A percentile compares a stretch with the other conserved stretches of the same genome.
These are phyloP conservation scores for Drosophila mayaguana DNA, from an alignment of 2,888 invertebrate genomes.

Conservation along the genomic window DNA sequence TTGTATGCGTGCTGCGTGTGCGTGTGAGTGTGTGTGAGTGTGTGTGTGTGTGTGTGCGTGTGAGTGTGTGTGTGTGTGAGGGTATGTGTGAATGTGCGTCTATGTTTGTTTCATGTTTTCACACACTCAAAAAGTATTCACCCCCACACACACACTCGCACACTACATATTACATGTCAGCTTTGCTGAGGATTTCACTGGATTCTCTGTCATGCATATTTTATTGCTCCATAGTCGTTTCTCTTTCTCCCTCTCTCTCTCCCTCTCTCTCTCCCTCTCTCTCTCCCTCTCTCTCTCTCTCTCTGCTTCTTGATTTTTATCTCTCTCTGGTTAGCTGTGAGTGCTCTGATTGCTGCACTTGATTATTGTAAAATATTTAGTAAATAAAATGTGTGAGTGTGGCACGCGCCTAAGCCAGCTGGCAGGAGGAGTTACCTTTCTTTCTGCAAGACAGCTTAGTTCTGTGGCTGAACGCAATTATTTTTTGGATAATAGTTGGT, in stretches of 20 bases:
- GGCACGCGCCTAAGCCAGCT: neutral
- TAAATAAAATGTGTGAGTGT: constrained; percentile 22
- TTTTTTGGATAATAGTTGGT: neutral
- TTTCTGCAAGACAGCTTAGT: too few relatives aligned
- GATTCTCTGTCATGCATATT: constrained; percentile 52
- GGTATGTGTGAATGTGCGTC: constrained; percentile 10
- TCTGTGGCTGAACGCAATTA: neutral
- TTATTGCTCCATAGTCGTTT: constrained; percentile 33
- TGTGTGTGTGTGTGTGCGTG: constrained; percentile 11
- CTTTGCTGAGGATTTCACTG: constrained; percentile 56
- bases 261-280: constrained; percentile 3
- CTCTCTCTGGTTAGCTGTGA: constrained; percentile 10
- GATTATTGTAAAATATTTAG: constrained; percentile 59
- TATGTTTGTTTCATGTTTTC: constrained; percentile 31
- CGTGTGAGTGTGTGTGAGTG: constrained; percentile 2
- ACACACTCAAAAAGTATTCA: constrained; percentile 25
- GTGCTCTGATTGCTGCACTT: constrained; percentile 56
- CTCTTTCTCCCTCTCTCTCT: neutral
- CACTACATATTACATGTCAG: constrained; percentile 59
- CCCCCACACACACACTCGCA: constrained; percentile 5
- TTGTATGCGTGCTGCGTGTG: constrained; percentile 36
- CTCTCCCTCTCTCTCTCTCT: neutral
- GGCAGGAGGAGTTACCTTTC: neutral
- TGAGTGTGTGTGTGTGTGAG: constrained; percentile 1
- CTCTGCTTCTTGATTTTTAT: neutral